Base-by-base conservation (phyloP, 2,888 invertebrate genomes). In the Lasioglossum marginatum region DNA sequence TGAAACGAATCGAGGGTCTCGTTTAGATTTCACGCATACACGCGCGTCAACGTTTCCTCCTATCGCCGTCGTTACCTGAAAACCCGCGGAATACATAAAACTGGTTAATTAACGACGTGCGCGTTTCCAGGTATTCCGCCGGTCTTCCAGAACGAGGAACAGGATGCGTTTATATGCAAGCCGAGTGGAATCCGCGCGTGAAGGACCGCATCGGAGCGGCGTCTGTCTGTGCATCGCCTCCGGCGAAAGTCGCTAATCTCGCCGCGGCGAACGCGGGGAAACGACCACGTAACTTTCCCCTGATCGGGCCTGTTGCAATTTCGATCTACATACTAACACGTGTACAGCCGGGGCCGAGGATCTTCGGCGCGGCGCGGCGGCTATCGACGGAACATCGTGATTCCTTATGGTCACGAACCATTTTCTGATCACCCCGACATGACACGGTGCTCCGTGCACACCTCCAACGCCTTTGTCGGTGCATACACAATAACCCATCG, bases 291-390 rank as follows among this genome's bases (percentile, higher is more conserved):
- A 80, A 80, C 79, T 80, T 80, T 80, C 79, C 79, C 79, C 79
- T 63, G 66, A 52, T 74, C 79, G 52, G 60, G 45, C 63, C 74
- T 80, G 79, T 68, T 31, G 79, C 57, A 80, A 80, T 74, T 80
- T 80, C 79, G 79, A 80, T 80, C 79, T 80, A 80, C 79, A 74
- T 80, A 80, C 77, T 80, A 66, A 80, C 79, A 80, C 79, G 79
- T 80, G 79, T 74, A 77, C 52, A 27, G 63, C 40, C 23, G 52
- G 31, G 34, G 31, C 68, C 34, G 52, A 23, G 45, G 23, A 79
- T 79, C 73, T 74, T 40, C 31, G 66, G 23, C 74, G 66, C 79
- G 45, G 45, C 45, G 45, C 45, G 45, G 45, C 45, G 40, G 45
- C 72, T 73, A 80, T 80, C 79, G 48, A 37, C 34, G 66, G 66